Conservation (phyloP, 2,888 invertebrate genomes). For the Watsonalla binaria region DNA sequence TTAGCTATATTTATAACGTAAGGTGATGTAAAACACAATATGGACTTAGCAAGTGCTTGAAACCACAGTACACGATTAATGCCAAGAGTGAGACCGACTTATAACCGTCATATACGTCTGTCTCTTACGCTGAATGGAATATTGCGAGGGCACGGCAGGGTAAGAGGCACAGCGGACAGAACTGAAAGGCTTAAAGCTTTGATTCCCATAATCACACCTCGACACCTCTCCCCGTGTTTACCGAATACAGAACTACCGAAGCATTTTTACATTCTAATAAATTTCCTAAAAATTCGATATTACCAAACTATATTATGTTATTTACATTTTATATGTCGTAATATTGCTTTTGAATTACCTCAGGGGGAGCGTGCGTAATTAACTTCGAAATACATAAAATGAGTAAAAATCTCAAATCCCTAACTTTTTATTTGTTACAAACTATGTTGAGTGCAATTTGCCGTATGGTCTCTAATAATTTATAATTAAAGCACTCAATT, state of each 20-base stretch:
- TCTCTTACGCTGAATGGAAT: no score
- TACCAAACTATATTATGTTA: constrained; percentile 73
- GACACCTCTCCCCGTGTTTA: constrained; percentile 56
- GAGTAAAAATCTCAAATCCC: constrained; percentile 72
- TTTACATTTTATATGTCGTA: constrained; percentile 77
- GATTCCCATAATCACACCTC: constrained; percentile 73
- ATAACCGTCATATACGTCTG: no score
- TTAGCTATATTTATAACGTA: constrained; percentile 7
- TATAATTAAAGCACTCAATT: constrained; percentile 70
- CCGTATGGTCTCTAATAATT: constrained; percentile 60
- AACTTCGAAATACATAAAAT: constrained; percentile 63
- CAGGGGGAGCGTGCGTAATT: constrained; percentile 74
- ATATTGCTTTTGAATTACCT: constrained; percentile 77
- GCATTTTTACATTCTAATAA: constrained; percentile 70
- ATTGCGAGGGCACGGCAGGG: background rate
- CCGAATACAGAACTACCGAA: constrained; percentile 63
- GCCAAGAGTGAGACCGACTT: constrained; percentile 4
- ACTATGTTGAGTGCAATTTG: constrained; percentile 67
- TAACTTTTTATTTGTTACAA: constrained; percentile 61
- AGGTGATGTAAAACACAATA: background rate
- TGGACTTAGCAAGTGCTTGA: background rate
- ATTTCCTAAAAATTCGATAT: constrained; percentile 75
- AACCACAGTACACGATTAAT: background rate
- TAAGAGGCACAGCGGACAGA: constrained; percentile 57
- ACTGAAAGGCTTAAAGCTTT: constrained; percentile 76